These are phyloP conservation scores for Synergus gifuensis DNA, from an alignment of 2,888 invertebrate genomes.

Conservation along the genomic window DNA sequence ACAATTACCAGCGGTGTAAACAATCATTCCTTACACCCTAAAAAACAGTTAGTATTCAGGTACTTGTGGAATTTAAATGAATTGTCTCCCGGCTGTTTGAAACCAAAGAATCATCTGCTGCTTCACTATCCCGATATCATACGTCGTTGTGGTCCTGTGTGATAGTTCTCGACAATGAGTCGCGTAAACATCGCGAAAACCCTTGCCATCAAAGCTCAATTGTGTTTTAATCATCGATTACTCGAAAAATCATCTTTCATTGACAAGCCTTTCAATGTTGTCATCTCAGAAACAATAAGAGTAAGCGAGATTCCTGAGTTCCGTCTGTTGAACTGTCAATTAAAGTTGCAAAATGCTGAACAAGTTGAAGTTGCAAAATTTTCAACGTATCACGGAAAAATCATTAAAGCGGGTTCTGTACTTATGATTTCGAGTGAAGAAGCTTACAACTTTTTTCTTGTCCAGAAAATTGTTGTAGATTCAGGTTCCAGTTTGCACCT, in stretches of 20 bases:
- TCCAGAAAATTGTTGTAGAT: constrained; percentile 41
- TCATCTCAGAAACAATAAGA: constrained; percentile 11
- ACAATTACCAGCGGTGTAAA: too few relatives aligned
- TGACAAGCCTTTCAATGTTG: constrained; percentile 17
- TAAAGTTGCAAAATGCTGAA: constrained; percentile 38
- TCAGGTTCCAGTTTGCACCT: constrained; percentile 25
- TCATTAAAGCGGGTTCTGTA: constrained; percentile 19
- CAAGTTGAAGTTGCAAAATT: constrained; percentile 39
- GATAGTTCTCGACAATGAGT: constrained; percentile 48
- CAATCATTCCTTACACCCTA: too few relatives aligned
- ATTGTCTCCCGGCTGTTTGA: constrained; percentile 51
- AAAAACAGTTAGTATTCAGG: constrained; percentile 45
- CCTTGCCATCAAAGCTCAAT: constrained; percentile 49
- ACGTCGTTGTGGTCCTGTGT: constrained; percentile 51
- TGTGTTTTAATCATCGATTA: constrained; percentile 47
- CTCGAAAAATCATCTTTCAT: constrained; percentile 6
- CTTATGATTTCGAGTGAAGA: constrained; percentile 39
- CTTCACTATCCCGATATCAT: constrained; percentile 53
- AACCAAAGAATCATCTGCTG: constrained; percentile 56
- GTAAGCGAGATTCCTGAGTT: constrained; percentile 36
- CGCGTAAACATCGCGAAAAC: constrained; percentile 52
- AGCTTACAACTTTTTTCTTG: constrained; percentile 23
- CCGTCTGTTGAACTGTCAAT: neutral
- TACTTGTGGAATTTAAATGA: constrained; percentile 50
- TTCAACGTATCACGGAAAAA: constrained; percentile 32